Evolutionary conservation across 1,140 invertebrate species (phyloP).

Genomic region (Pseudachorutes palmiensis): DNA sequence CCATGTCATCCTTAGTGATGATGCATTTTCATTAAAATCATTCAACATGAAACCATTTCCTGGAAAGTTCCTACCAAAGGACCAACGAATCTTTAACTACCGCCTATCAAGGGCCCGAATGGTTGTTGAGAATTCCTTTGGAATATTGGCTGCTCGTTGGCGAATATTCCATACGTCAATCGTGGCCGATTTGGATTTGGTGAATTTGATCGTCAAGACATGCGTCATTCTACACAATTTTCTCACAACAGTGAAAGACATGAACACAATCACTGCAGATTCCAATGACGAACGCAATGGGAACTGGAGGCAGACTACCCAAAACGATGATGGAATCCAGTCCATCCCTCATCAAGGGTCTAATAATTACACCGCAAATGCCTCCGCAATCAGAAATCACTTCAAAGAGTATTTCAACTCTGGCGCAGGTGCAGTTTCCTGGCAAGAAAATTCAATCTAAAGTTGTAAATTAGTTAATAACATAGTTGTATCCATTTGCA

Average conservation of each 20-base stretch:
- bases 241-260: slow-evolving; percentile 24
- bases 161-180: slow-evolving; percentile 19
- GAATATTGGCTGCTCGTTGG: slow-evolving; percentile 40
- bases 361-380: background rate
- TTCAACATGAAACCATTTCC: slow-evolving; percentile 42
- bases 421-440: background rate
- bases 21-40: slow-evolving; percentile 40
- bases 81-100: slow-evolving; percentile 40
- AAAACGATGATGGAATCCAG: background rate
- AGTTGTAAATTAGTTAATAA: background rate
- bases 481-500: background rate
- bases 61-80: slow-evolving; percentile 28
- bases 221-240: slow-evolving; percentile 19
- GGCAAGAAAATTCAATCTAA: slow-evolving; percentile 7
- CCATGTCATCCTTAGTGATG: slow-evolving; percentile 42
- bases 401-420: slow-evolving; percentile 4
- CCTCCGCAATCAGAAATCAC: background rate
- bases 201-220: slow-evolving; percentile 5
- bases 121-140: slow-evolving; percentile 45
- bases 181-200: background rate
- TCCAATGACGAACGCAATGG: background rate
- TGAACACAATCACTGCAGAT: slow-evolving; percentile 1
- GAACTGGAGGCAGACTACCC: background rate
- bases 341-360: background rate
- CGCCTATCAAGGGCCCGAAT: slow-evolving; percentile 41